Evolutionary conservation across 2,113 vertebrate species (phyloP), one percentile per base, ranked within the genome.

Genomic region (Dipodomys stephensi): DNA sequence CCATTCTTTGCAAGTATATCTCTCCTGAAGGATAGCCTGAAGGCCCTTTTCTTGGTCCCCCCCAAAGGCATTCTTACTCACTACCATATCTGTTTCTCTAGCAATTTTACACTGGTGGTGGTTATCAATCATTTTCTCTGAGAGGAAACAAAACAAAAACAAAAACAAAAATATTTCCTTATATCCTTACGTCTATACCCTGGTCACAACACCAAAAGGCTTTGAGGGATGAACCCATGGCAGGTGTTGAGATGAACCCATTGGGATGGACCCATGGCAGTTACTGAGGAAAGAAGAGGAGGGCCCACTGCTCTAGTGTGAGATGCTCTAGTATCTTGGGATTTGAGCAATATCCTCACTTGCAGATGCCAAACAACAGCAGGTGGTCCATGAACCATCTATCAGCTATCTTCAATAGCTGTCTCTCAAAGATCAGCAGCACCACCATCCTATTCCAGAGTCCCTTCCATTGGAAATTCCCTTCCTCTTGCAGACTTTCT

Each of bases 81-180:
- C 49, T 67, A 32, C 35, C 39, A 82, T n/a, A 44, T 74, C 27
- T n/a, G 32, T 80, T 81, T 7, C 74, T 90, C 32, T 67, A 87
- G 39, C 25, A 39, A 15, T 74, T 94, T 46, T 69, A 73, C 87
- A 79, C 23, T 7, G 44, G 69, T 7, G 35, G 69, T 83, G 64
- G 73, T 35, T 79, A 92, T 86, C 62, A 81, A 78, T n/a, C 19
- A 69, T 85, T 91, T 85, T 82, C 82, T 94, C 88, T 90, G 79
- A 82, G 60, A 49, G 18, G 78, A 84, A 69, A 39, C 39, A 91
- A 67, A 32, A 49, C 8, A 13, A 16, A 13, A 57, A 57, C 35
- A 39, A 91, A 67, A 32, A 49, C 8, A 13, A 16, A 13, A 57
- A 57, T 57, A 16, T 57, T 57, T 39, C 46, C 57, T 83, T 57